phyloP scores from a whole-genome alignment of 1,140 invertebrate genomes.

The Samia ricini region DNA sequence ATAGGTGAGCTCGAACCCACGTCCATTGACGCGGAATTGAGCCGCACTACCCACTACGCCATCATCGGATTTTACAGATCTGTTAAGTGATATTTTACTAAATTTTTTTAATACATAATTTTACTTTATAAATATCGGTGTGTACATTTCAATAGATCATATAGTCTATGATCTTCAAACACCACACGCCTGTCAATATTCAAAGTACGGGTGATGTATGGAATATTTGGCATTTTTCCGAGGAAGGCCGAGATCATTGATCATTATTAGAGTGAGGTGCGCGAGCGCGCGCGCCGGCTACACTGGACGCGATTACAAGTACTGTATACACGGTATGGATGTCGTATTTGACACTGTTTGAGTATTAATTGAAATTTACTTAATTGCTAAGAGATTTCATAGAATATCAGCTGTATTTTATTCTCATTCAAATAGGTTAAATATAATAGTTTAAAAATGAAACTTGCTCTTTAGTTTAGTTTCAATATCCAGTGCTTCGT shows the following conservation, averaged over 20 bases:
- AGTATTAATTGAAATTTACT: neutral
- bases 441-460: no score
- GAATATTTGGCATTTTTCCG: constrained; percentile 70
- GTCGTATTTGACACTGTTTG: constrained; percentile 6
- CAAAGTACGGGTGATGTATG: constrained; percentile 67
- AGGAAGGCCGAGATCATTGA: constrained; percentile 51
- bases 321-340: constrained; percentile 9
- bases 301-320: constrained; percentile 27
- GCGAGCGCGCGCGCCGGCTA: constrained; percentile 24
- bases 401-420: no score
- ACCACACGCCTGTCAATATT: constrained; percentile 62
- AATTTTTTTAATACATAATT: no score
- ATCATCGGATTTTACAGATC: no score
- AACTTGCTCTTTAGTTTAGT: no score
- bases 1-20: no score
- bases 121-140: neutral
- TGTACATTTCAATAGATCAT: constrained; percentile 10
- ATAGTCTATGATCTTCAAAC: constrained; percentile 26
- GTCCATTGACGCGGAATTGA: no score
- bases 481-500: no score
- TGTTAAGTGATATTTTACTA: no score
- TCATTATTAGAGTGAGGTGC: constrained; percentile 63
- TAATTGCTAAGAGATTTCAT: no score
- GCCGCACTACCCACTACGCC: no score
- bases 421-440: no score